Evolutionary conservation across 1,140 invertebrate species (phyloP), one percentile per base, ranked within the genome.

Genomic region (Pomacea maculata): DNA sequence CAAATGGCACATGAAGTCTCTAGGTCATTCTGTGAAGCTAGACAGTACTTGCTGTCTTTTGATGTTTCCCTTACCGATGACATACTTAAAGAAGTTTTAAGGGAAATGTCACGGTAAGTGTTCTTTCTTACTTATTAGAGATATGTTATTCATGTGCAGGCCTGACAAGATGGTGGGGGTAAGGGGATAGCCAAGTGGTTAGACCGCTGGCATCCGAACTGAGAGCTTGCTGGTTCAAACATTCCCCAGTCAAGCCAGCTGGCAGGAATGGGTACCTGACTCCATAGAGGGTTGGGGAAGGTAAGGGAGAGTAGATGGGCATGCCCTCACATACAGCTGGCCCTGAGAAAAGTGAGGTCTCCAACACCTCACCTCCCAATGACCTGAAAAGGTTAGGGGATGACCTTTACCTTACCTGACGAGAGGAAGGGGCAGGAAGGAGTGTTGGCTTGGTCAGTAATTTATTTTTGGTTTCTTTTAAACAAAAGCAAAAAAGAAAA

Each of bases 21-120:
- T 72, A 54, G 80, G 52, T 76, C 65, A n/a, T 54, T 72, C 71
- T 63, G 21, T 34, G 12, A 45, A 55, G 71, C 45, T 45, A 19
- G 17, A 5, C 45, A 55, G 8, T 11, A n/a, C 11, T 17, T 15
- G 19, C 57, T 52, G 52, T 17, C 19, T 14, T 70, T 29, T 57
- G 65, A 8, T 17, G n/a, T 8, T 17, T 25, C 7, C 15, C 10
- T 78, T 21, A 25, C 12, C 0, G 65, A 54, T 14, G 65, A 78
- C 7, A 25, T 77, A 2, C 15, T 29, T n/a, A 25, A 34, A 17
- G 64, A 64, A 12, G 65, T 29, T 19, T 14, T 21, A n/a, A 11
- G 45, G 55, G 34, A 78, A 9, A 8, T 78, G 65, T 17, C 67
- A 34, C 17, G 67, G 77, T 78, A 29, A 70, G 67, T n/a, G 21